Evolutionary conservation across 2,797 vertebrate species (phyloP), one percentile per base, ranked within the genome.

Genomic region (Cottoperca gobio): DNA sequence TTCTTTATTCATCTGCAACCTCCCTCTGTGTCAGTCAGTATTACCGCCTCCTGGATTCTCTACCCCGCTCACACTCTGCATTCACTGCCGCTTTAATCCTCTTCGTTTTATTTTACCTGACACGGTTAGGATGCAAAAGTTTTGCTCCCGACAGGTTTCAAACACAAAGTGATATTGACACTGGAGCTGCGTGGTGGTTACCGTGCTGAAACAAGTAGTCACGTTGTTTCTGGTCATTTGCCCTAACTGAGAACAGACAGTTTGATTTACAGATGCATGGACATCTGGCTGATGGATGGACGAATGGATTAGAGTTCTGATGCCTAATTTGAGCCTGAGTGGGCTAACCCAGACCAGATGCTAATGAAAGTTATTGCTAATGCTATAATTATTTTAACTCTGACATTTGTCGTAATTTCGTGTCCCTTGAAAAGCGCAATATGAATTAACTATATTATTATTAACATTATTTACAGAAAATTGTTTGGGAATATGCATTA

Each of bases 1-100:
- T 78, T 87, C 84, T 85, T 73, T 74, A 73, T 82, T 73, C 79
- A 48, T 82, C 63, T 76, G 78, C 48, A 65, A 71, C 85, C 79
- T 87, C 70, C 77, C 83, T 73, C 61, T 2, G 48, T 80, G 87
- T 91, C 90, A 89, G 49, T 90, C 90, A 86, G 87, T 42, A 87
- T 91, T 89, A 89, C 57, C 24, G 37, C 65, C 79, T 66, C 63
- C 63, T 73, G 24, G 33, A 77, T 73, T 60, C 76, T 42, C 70
- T 40, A 3, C 66, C 43, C 37, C 16, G 5, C 76, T 86, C 39
- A 2, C 48, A 14, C 59, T 74, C 21, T n/a, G 35, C 8, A 40
- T 84, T 73, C 64, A 69, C 75, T 40, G 54, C 54, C 1, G 31
- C 74, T 74, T 72, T 81, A 89, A 87, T 90, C 82, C 82, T 74